Percentiles rank a stretch among this genome's conserved stretches.
Evolutionary conservation across 2,888 invertebrate species (phyloP).

Genomic region (Acleris holmiana): DNA sequence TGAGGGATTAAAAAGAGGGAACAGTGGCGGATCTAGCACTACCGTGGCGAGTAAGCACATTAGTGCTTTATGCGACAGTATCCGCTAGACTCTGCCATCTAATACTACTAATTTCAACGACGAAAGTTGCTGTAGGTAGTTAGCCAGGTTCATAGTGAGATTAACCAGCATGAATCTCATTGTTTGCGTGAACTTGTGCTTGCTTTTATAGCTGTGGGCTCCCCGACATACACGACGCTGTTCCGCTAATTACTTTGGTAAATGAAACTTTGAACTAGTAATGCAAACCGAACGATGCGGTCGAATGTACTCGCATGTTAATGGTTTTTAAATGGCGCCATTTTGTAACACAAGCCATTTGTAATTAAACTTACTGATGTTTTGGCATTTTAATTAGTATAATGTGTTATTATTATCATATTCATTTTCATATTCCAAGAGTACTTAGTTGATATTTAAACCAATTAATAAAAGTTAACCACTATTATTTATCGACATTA

Average conservation of each 20-base stretch:
- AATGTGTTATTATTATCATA: no score
- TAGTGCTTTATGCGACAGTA: no score
- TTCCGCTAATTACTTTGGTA: slow-evolving; percentile 25
- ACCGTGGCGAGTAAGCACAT: no score
- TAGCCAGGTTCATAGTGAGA: background rate
- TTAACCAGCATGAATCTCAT: slow-evolving; percentile 3
- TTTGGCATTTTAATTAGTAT: no score
- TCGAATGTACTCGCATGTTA: slow-evolving; percentile 13
- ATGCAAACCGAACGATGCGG: slow-evolving; percentile 6
- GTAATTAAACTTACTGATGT: background rate
- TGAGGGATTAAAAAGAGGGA: no score
- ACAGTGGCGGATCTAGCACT: no score
- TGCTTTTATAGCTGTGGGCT: slow-evolving; percentile 7
- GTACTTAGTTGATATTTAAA: no score
- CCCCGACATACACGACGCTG: slow-evolving; percentile 4
- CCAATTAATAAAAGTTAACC: no score
- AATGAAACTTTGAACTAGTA: slow-evolving; percentile 20
- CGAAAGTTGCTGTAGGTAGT: background rate
- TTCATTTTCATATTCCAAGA: no score
- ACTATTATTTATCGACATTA: no score
- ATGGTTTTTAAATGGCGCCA: slow-evolving; percentile 18
- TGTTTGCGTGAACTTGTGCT: slow-evolving; percentile 3
- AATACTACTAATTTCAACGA: background rate
- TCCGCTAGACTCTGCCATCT: no score
- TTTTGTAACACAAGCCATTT: background rate